Percentiles rank a stretch among this genome's conserved stretches.
Conservation (phyloP, 1,140 invertebrate species). For the Lepidostoma basale region DNA sequence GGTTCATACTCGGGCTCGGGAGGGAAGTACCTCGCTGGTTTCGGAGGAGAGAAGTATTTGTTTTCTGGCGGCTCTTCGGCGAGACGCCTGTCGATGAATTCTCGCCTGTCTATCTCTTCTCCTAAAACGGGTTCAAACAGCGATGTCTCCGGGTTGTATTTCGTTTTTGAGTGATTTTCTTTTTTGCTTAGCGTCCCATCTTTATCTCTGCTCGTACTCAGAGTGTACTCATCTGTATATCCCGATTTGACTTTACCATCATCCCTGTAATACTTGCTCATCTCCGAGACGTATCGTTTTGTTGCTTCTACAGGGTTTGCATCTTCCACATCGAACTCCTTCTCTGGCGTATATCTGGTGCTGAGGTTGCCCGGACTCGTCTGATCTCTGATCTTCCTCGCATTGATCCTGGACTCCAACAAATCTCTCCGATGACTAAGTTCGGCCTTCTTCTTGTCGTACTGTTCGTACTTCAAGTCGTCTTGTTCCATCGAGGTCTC, state of each 20-base stretch:
- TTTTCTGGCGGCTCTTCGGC: conserved; percentile 44
- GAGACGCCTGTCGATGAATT: conserved; percentile 56
- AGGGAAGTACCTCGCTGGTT: conserved; percentile 52
- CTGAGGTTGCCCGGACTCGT: conserved; percentile 52
- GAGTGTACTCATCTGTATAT: conserved; percentile 57
- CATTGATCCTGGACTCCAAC: conserved; percentile 74
- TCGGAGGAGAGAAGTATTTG: conserved; percentile 40
- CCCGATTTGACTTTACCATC: conserved; percentile 48
- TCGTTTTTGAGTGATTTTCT: conserved; percentile 30
- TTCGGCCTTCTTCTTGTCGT: conserved; percentile 57
- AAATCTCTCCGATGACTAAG: conserved; percentile 73
- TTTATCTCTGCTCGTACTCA: conserved; percentile 48
- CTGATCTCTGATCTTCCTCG: conserved; percentile 59
- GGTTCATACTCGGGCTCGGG: conserved; percentile 67
- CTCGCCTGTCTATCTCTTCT: conserved; percentile 64
- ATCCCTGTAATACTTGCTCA: conserved; percentile 57
- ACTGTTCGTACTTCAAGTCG: conserved; percentile 31
- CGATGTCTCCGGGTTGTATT: conserved; percentile 39
- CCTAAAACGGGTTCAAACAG: conserved; percentile 53
- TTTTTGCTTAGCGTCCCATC: conserved; percentile 36
- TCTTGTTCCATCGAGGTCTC: conserved; percentile 54
- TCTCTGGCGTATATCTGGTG: conserved; percentile 56
- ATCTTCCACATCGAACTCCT: conserved; percentile 56
- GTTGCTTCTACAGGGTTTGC: conserved; percentile 60
- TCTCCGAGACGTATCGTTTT: conserved; percentile 62